These are phyloP conservation scores for Channallabes apus DNA, from an alignment of 2,797 vertebrate genomes.

Conservation along the genomic window DNA sequence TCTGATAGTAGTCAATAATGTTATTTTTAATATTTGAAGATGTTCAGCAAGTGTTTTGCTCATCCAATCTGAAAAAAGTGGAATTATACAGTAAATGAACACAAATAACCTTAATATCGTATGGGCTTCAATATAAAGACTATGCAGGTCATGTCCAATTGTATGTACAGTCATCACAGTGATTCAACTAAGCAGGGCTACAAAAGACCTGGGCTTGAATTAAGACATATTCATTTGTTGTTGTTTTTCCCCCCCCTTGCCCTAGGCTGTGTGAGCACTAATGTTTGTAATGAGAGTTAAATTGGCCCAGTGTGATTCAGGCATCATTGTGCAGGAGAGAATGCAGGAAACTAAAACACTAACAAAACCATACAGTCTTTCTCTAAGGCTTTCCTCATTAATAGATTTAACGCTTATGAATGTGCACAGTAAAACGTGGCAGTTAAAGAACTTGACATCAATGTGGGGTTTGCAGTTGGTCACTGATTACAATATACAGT, in stretches of 20 bases:
- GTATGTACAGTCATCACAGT: slow-evolving; percentile 33
- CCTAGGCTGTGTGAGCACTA: slow-evolving; percentile 45
- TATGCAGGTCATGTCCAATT: slow-evolving; percentile 9
- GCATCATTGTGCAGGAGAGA: slow-evolving; percentile 43
- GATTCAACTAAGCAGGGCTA: slow-evolving; percentile 39
- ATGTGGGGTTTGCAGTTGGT: neutral
- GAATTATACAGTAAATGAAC: neutral
- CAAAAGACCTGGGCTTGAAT: slow-evolving; percentile 42
- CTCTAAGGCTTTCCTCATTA: neutral
- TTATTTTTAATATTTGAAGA: neutral
- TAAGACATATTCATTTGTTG: slow-evolving; percentile 48
- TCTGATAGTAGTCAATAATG: neutral
- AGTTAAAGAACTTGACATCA: neutral
- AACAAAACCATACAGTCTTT: slow-evolving; percentile 39
- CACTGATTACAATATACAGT: neutral
- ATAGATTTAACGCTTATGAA: slow-evolving; percentile 6
- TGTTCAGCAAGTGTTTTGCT: neutral
- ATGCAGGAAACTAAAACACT: slow-evolving; percentile 38
- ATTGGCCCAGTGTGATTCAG: slow-evolving; percentile 53
- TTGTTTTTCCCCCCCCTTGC: neutral
- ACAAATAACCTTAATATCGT: neutral
- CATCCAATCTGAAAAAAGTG: neutral
- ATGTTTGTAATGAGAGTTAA: slow-evolving; percentile 56
- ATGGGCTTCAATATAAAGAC: neutral
- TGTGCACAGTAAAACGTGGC: neutral